Percentiles rank a stretch among this genome's conserved stretches.
These are phyloP conservation scores for Rhingia campestris DNA, from an alignment of 2,888 invertebrate species.

Conservation along the genomic window DNA sequence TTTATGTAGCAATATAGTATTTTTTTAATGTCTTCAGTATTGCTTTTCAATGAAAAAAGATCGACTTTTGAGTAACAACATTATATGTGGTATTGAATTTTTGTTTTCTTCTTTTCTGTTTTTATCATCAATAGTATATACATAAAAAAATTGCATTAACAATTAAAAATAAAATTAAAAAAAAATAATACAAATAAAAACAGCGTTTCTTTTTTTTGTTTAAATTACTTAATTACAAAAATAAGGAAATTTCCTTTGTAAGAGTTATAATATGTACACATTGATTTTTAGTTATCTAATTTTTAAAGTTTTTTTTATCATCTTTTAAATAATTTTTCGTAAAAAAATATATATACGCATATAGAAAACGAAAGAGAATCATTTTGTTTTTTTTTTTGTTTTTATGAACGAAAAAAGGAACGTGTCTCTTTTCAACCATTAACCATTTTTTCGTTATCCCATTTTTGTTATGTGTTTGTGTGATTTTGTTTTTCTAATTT, in stretches of 20 bases:
- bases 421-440: constrained; percentile 17
- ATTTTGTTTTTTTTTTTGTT: too few species aligned
- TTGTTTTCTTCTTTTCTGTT: constrained; percentile 22
- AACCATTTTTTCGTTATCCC: constrained; percentile 21
- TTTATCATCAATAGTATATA: constrained; percentile 53
- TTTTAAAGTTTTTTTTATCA: constrained; percentile 22
- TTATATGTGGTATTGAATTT: constrained; percentile 17
- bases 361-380: constrained; percentile 42
- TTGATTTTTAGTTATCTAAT: constrained; percentile 33
- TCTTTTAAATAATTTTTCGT: constrained; percentile 64
- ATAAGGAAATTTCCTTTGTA: constrained; percentile 49
- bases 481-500: constrained; percentile 21
- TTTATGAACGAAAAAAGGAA: constrained; percentile 43
- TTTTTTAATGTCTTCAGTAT: constrained; percentile 9
- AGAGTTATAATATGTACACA: constrained; percentile 62
- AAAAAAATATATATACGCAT: constrained; percentile 73
- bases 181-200: constrained; percentile 22
- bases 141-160: constrained; percentile 58
- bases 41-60: constrained; percentile 41
- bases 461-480: constrained; percentile 14
- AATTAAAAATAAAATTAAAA: constrained; percentile 21
- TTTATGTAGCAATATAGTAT: constrained; percentile 6
- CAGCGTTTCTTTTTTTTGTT: constrained; percentile 21
- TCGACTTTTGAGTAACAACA: constrained; percentile 60
- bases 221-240: constrained; percentile 66